Evolutionary conservation across 2,113 vertebrate species (phyloP).

Genomic region (Mirounga angustirostris): DNA sequence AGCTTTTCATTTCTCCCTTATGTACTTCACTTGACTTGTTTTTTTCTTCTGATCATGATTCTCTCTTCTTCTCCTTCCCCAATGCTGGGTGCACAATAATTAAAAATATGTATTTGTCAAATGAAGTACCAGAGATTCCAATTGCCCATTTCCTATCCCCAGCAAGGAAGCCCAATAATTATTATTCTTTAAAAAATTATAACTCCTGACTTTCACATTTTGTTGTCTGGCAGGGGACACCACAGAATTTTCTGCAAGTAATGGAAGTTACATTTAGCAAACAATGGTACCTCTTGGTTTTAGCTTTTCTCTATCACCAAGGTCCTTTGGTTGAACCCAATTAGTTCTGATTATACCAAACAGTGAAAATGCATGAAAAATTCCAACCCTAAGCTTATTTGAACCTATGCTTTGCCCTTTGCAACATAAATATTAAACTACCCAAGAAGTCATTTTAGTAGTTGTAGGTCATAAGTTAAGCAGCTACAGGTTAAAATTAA

Average conservation of each 20-base stretch:
- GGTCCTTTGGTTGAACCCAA: not conserved
- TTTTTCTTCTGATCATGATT: not conserved
- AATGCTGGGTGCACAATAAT: not conserved
- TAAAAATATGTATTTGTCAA: not conserved
- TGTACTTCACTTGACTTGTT: not conserved
- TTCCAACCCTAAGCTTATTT: not conserved
- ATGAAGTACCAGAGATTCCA: not conserved
- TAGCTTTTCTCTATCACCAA: not conserved
- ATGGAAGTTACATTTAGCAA: not conserved
- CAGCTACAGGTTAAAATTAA: not conserved
- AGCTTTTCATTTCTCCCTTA: not conserved
- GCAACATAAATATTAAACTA: conserved; percentile 34
- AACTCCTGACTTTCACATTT: not conserved
- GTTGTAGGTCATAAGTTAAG: not conserved
- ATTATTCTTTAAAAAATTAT: not conserved
- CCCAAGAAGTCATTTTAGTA: not conserved
- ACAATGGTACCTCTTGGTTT: not conserved
- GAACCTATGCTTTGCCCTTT: not conserved
- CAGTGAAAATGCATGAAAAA: conserved; percentile 17
- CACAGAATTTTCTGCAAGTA: not conserved
- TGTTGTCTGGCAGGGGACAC: not conserved
- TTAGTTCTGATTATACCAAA: not conserved
- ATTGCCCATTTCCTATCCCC: not conserved
- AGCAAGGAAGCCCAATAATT: rapidly evolving
- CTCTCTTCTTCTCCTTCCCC: not conserved